Conservation (phyloP, 2,888 invertebrate genomes). For the Reticulitermes lucifugus region DNA sequence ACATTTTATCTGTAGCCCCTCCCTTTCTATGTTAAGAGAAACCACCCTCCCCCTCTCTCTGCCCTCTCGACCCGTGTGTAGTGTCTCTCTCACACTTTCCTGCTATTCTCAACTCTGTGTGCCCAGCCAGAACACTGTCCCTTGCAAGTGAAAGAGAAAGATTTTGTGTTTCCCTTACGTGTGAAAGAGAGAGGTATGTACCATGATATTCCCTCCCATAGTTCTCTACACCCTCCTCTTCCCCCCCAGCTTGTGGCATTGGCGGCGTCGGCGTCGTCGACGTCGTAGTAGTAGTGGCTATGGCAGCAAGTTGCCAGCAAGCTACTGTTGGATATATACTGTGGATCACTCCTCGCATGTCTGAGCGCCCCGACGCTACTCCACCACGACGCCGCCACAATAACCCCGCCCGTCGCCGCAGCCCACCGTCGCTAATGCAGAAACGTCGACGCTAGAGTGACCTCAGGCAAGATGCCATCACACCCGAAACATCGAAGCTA, state of each 20-base stretch:
- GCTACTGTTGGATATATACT: constrained; percentile 24
- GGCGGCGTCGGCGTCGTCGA: constrained; percentile 22
- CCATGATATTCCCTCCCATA: background rate
- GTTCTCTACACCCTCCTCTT: background rate
- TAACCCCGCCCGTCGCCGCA: constrained; percentile 55
- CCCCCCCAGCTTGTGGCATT: constrained; percentile 15
- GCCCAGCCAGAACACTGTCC: background rate
- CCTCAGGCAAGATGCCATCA: background rate
- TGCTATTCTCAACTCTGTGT: background rate
- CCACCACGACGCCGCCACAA: constrained; percentile 13
- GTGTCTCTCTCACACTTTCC: background rate
- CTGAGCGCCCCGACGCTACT: constrained; percentile 59
- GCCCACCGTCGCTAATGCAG: constrained; percentile 49
- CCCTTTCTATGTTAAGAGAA: constrained; percentile 37
- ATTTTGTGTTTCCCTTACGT: background rate
- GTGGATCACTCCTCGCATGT: background rate
- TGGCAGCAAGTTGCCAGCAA: constrained; percentile 2
- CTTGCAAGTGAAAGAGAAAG: background rate
- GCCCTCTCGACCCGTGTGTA: background rate
- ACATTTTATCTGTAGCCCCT: constrained; percentile 39
- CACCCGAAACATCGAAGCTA: background rate
- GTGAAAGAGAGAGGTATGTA: background rate
- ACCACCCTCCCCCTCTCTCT: background rate
- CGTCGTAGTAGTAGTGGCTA: constrained; percentile 7
- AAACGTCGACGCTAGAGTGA: background rate